phyloP scores from a whole-genome alignment of 2,113 vertebrate genomes.

The Collichthys lucidus region DNA sequence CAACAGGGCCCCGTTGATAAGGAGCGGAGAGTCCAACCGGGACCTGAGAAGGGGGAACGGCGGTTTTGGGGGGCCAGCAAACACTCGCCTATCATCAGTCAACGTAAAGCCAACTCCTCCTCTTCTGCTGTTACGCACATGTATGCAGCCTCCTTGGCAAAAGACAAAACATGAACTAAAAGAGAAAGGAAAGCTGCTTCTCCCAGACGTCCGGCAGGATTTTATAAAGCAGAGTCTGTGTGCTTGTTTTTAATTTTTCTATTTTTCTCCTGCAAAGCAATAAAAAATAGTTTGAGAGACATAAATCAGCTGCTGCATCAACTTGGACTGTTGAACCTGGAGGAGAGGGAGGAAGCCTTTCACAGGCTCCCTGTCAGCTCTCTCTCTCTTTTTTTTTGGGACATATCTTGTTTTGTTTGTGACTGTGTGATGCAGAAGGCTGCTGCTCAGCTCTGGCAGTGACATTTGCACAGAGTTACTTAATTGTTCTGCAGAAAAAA shows the following conservation, averaged over 20 bases:
- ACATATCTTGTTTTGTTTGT: constrained; percentile 39
- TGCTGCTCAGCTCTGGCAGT: constrained; percentile 29
- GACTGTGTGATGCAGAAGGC: constrained; percentile 54
- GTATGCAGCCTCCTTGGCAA: constrained; percentile 74
- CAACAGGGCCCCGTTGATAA: constrained; percentile 94
- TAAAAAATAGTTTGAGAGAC: constrained; percentile 35
- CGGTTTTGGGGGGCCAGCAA: constrained; percentile 80
- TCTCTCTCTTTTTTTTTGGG: not conserved
- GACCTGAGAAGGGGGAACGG: constrained; percentile 87
- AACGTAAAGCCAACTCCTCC: constrained; percentile 85
- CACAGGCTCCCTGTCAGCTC: constrained; percentile 33
- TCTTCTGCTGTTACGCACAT: constrained; percentile 83
- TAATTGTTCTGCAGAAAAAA: constrained; percentile 34
- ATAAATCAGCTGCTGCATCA: constrained; percentile 55
- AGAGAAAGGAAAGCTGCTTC: constrained; percentile 64
- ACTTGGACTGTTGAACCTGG: constrained; percentile 68
- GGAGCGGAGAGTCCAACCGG: constrained; percentile 89
- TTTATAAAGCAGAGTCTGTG: constrained; percentile 46
- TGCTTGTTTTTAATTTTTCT: not conserved
- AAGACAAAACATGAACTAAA: constrained; percentile 61
- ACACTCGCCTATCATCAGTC: constrained; percentile 86
- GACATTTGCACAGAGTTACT: constrained; percentile 17
- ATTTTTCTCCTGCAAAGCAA: constrained; percentile 33
- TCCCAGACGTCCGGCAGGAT: constrained; percentile 62
- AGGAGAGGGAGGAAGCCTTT: constrained; percentile 55